Base-by-base conservation (phyloP, 1,140 invertebrate genomes). In the Apocrypta bakeri region DNA sequence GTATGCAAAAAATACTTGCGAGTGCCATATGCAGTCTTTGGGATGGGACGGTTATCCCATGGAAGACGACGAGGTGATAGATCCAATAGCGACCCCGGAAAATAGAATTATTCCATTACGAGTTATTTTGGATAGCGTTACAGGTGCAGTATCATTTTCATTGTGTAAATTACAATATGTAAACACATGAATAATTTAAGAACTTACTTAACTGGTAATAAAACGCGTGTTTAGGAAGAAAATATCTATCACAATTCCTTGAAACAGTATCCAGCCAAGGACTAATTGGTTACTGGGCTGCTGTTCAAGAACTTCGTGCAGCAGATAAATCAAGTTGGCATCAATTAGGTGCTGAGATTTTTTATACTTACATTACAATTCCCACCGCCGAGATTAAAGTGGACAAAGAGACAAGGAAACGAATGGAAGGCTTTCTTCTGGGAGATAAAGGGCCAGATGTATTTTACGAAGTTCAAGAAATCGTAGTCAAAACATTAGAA, bases 391-490 rank as follows among this genome's bases (percentile, higher is more conserved):
- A 96, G 88, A 95, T 97, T 81, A 96, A 96, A 92, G 94, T 96
- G 68, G 95, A 96, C 87, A 96, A 96, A 90, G 93, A 93, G 76
- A 93, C 94, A 3, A 93, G 96, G 68, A 97, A 97, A 88, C 93
- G 95, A 80, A 98, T 98, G 94, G 97, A 98, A 88, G 94, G 95
- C 31, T 98, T 98, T 91, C 92, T 98, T 75, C 89, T 97, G 66
- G 97, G 97, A 42, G 95, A 97, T 87, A 96, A 95, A 88, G 97
- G 97, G 6, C 97, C 96, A 66, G 96, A 97, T 90, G 96, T 97
- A 29, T 98, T 98, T 91, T 97, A 96, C 87, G 95, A 97, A 88
- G 96, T 97, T 4, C 97, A 98, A 89, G 94, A 96, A 40, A 94
- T 94, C 84, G 95, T 98, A 12, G 94, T 96, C 27, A 94, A 95